Conservation (phyloP, 2,113 vertebrate genomes). For the Cyprinodon brontotheroides region DNA sequence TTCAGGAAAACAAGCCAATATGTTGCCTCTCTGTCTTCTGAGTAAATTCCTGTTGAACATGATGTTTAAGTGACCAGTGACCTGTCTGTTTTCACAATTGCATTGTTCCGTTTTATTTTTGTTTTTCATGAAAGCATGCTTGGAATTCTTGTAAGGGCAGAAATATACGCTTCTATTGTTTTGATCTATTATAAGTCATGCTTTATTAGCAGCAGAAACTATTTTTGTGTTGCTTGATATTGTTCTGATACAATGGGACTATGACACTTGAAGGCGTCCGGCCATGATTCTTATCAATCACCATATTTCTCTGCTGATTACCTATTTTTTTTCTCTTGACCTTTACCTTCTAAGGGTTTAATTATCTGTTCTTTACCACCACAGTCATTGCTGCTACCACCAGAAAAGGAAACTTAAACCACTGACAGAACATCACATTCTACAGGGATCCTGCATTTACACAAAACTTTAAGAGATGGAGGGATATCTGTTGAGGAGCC, state of each 20-base stretch:
- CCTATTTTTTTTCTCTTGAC: constrained; percentile 12
- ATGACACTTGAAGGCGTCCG: not conserved
- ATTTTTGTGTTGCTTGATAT: not conserved
- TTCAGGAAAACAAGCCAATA: constrained; percentile 40
- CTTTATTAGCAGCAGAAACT: not conserved
- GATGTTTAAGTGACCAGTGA: not conserved
- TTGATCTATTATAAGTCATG: not conserved
- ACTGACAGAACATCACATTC: constrained; percentile 26
- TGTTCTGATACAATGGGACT: not conserved
- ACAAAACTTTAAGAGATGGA: constrained; percentile 63
- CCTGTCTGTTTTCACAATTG: not conserved
- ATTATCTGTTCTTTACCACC: constrained; percentile 41
- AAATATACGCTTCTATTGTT: not conserved
- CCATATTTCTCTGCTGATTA: constrained; percentile 24
- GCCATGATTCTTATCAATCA: constrained; percentile 15
- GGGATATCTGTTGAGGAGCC: constrained; percentile 21
- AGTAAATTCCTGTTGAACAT: constrained; percentile 26
- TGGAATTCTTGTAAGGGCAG: not conserved
- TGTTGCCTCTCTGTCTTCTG: constrained; percentile 22
- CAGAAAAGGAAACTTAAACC: constrained; percentile 43
- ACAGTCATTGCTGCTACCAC: constrained; percentile 41
- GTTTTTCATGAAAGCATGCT: not conserved
- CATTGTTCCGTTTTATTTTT: not conserved
- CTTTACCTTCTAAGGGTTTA: constrained; percentile 46
- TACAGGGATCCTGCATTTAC: constrained; percentile 27